Base-by-base conservation (phyloP, 2,888 invertebrate species). In the Acanthococcus lagerstroemiae region DNA sequence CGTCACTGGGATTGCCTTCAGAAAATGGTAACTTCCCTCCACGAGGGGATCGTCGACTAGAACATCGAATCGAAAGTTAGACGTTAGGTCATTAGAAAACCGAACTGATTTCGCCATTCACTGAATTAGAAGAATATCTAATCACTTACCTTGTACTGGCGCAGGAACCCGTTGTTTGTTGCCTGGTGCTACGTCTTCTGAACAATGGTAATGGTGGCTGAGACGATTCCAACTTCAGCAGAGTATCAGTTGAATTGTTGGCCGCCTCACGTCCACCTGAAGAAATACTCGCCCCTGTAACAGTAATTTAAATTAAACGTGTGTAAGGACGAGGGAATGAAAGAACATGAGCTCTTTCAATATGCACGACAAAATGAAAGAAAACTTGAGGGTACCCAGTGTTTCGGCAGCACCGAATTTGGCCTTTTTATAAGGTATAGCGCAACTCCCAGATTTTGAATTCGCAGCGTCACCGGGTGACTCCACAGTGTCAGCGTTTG, bases 81-180 rank as follows among this genome's bases (percentile, higher is more conserved):
- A n/a, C n/a, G n/a, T n/a, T n/a, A n/a, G 37, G 9, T 19, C 15
- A 48, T 19, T 7, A 2, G 17, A 4, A 48, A 2, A 19, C 48
- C 9, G 19, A 7, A n/a, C 9, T n/a, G 6, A 6, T 48, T 21
- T 21, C 4, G 17, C 9, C 48, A 48, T n/a, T 2, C 12, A 4
- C 9, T 48, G 2, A 1, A 48, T 1, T 4, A 48, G 12, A n/a
- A 48, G n/a, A 48, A n/a, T 9, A 19, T 9, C n/a, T 9, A 1
- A 17, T 2, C 48, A 48, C 17, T 19, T 73, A 82, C 81, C 82
- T 82, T 74, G 80, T 81, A 72, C 82, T 82, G 69, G 83, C 81
- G 77, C 83, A 83, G 74, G 83, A 81, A 77, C 86, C 84, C 83
- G 86, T 84, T 81, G 82, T 82, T 77, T 66, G 55, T 48, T 50